Evolutionary conservation across 2,888 invertebrate genomes (phyloP), one percentile per base, ranked within the genome.

Genomic region (Carterocephalus palaemon): DNA sequence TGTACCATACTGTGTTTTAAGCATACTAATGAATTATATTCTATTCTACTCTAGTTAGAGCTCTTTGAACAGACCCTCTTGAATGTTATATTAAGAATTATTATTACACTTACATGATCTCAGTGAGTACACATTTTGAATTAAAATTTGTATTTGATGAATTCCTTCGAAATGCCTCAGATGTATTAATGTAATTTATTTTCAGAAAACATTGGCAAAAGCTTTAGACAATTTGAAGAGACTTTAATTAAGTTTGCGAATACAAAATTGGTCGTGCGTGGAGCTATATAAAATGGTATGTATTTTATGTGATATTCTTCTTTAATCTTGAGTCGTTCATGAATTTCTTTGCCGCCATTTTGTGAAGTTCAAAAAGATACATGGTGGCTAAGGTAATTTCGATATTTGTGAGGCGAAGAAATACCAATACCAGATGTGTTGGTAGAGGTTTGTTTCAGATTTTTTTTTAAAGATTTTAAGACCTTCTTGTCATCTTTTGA

Each of bases 171-270:
- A 37, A 45, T 31, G 31, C 37, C 20, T 31, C 23, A 45, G 13
- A 45, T 37, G 37, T 31, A 37, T 43, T 43, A 37, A 29, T 37
- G 36, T 45, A 45, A 45, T 37, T 24, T 37, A 45, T 37, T 45
- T 45, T 37, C 37, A 31, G 36, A 37, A 45, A 15, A 36, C 36
- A 34, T 45, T 37, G 33, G 29, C 37, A 45, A 28, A 37, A 37
- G 43, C 43, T 45, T 31, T 37, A 31, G 36, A 45, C 36, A 37
- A 45, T 45, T 45, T 37, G 36, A 45, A 31, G 43, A 45, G 37
- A 45, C 43, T 45, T 31, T 45, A 37, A 45, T 45, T 36, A 45
- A 45, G 43, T 45, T 45, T 45, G 36, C 23, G 29, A 28, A 43
- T 29, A 41, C 41, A 31, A 31, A 45, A 24, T 37, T 37, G 37